Evolutionary conservation across 53 echinoderm and acorn worm genomes (phyloP).

Genomic region (Arbacia lixula): DNA sequence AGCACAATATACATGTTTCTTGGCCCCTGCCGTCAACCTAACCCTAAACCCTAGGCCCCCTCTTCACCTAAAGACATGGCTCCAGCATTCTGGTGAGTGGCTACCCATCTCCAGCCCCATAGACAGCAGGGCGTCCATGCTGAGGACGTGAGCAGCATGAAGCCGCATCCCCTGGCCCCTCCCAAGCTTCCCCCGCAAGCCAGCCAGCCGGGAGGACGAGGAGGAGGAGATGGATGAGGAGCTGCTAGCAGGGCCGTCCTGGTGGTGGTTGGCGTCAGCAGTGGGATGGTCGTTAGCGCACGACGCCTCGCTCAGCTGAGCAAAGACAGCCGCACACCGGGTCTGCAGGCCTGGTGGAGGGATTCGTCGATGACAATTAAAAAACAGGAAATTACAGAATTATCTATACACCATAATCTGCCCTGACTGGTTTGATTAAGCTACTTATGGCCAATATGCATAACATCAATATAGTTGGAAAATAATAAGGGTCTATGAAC

Average conservation of each 20-base stretch:
- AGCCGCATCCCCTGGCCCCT: conserved; percentile 80
- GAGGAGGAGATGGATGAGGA: no score
- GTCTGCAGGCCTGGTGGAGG: conserved; percentile 76
- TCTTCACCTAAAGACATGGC: conserved; percentile 99
- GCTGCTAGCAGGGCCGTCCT: no score
- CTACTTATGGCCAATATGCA: no score
- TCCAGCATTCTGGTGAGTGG: conserved; percentile 93
- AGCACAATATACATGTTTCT: background rate
- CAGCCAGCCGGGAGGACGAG: conserved; percentile 56
- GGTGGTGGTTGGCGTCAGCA: conserved; percentile 52
- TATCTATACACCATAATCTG: no score
- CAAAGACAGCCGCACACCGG: conserved; percentile 91
- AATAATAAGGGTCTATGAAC: no score
- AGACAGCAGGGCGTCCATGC: conserved; percentile 94
- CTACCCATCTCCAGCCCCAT: conserved; percentile 99
- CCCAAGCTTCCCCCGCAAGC: conserved; percentile 66
- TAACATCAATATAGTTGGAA: no score
- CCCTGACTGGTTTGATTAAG: no score
- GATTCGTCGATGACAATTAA: no score
- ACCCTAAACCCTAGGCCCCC: background rate
- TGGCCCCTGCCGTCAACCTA: background rate
- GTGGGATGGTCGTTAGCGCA: conserved; percentile 78
- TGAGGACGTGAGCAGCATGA: conserved; percentile 94
- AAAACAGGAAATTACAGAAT: no score
- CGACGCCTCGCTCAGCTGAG: conserved; percentile 93